phyloP scores from a whole-genome alignment of 2,797 vertebrate species.

The Falco peregrinus region DNA sequence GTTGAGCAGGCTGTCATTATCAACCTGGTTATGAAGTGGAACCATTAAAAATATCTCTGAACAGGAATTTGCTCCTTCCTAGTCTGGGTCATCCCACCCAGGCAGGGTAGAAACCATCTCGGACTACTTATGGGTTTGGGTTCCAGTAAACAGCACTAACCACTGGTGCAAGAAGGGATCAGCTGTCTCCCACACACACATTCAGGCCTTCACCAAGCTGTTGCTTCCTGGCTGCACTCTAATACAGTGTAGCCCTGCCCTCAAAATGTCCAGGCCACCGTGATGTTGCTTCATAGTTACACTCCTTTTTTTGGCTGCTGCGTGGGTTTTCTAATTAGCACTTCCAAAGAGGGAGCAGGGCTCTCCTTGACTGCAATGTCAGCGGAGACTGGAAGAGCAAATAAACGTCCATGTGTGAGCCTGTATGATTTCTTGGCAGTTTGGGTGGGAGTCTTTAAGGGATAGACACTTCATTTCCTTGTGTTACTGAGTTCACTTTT shows the following conservation, averaged over 20 bases:
- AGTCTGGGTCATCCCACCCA: neutral
- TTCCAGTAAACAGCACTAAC: slow-evolving; percentile 30
- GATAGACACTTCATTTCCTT: neutral
- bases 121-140: neutral
- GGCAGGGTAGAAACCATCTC: neutral
- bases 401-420: neutral
- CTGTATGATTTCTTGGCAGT: neutral
- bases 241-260: neutral
- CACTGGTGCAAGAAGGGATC: neutral
- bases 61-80: slow-evolving; percentile 20
- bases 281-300: neutral
- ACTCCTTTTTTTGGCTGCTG: slow-evolving; percentile 42
- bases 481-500: neutral
- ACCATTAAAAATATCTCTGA: slow-evolving; percentile 64
- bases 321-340: slow-evolving; percentile 54
- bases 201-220: neutral
- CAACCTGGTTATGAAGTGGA: slow-evolving; percentile 24
- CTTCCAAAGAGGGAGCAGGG: neutral
- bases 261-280: neutral
- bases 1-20: slow-evolving; percentile 17
- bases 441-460: neutral
- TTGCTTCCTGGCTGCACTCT: neutral
- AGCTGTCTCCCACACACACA: neutral
- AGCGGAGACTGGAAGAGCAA: neutral
- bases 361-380: neutral